Percentiles rank a stretch among this genome's conserved stretches.
Conservation (phyloP, 2,888 invertebrate genomes). For the Eutolmus rufibarbis region DNA sequence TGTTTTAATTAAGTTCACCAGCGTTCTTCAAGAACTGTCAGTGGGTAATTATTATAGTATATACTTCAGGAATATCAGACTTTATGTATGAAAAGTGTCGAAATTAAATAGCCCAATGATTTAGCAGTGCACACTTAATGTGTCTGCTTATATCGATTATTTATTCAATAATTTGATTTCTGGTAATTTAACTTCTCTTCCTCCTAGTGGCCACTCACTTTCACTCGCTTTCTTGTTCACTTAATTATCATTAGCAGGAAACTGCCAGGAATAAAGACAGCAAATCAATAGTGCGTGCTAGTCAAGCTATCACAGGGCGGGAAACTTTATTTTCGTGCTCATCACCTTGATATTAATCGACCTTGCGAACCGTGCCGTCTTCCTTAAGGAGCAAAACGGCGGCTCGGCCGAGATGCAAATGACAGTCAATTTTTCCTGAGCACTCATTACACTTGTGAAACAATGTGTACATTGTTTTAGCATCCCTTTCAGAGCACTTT, state of each 20-base stretch:
- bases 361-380: background rate
- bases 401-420: background rate
- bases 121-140: background rate
- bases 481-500: background rate
- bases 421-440: background rate
- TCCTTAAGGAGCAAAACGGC: background rate
- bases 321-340: background rate
- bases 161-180: background rate
- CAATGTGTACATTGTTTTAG: background rate
- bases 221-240: background rate
- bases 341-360: background rate
- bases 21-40: background rate
- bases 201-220: background rate
- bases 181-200: background rate
- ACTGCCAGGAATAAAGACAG: background rate
- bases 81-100: background rate
- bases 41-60: background rate
- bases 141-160: background rate
- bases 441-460: background rate
- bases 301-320: background rate
- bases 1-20: background rate
- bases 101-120: background rate
- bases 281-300: background rate
- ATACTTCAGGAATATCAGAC: background rate
- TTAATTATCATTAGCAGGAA: background rate